A percentile compares a stretch with the other conserved stretches of the same genome.
These are phyloP conservation scores for Castor canadensis DNA, from an alignment of 2,113 vertebrate species.

Conservation along the genomic window DNA sequence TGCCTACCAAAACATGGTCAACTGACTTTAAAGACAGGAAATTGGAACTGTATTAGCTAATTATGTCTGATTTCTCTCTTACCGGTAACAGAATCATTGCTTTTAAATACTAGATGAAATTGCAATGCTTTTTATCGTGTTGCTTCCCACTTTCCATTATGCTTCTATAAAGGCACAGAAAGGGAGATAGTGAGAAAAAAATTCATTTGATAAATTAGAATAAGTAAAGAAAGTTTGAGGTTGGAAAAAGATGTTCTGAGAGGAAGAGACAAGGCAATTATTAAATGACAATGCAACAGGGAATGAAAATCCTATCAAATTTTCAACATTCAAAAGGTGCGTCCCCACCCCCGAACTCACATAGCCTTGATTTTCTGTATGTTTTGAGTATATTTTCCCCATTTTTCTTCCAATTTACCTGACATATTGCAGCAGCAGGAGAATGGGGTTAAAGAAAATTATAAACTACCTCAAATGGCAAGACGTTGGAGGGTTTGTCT, in stretches of 20 bases:
- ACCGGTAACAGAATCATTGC: neutral
- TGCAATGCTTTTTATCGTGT: neutral
- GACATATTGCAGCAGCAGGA: neutral
- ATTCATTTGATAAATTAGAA: neutral
- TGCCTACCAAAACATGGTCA: neutral
- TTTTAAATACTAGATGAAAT: conserved; percentile 6
- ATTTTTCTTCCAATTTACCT: neutral
- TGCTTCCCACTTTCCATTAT: neutral
- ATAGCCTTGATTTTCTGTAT: neutral
- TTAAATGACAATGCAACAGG: neutral
- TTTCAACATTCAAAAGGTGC: neutral
- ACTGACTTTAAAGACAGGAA: neutral
- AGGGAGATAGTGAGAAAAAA: neutral
- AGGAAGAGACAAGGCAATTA: neutral
- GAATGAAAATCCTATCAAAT: neutral
- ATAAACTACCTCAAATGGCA: neutral
- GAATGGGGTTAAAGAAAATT: neutral
- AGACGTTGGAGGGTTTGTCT: neutral
- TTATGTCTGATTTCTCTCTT: neutral
- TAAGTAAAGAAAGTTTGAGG: neutral
- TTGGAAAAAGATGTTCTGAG: neutral
- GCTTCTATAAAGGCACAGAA: neutral
- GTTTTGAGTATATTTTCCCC: neutral
- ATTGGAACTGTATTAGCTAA: neutral
- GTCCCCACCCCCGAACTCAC: neutral